A percentile compares a stretch with the other conserved stretches of the same genome.
Evolutionary conservation across 2,797 vertebrate species (phyloP).

Genomic region (Pseudomugil gertrudae): DNA sequence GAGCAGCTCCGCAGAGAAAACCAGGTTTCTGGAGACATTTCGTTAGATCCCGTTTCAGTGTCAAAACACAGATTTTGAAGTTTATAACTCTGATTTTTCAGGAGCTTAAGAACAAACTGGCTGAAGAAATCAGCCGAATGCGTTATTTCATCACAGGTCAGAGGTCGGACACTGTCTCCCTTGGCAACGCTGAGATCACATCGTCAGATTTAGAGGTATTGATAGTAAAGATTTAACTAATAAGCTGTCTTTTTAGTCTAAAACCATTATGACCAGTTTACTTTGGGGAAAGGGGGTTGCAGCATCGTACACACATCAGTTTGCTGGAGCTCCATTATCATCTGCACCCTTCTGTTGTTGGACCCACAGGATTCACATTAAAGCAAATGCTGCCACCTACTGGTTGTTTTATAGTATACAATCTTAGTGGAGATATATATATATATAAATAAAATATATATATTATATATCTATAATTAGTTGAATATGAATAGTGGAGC

Average conservation of each 20-base stretch:
- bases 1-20: slow-evolving; percentile 91
- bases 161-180: slow-evolving; percentile 68
- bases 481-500: too few species aligned
- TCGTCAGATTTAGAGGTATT: slow-evolving; percentile 89
- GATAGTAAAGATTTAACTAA: background rate
- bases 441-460: too few species aligned
- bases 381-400: slow-evolving; percentile 67
- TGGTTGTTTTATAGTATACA: slow-evolving; percentile 37
- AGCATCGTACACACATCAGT: background rate
- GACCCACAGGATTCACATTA: background rate
- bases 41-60: slow-evolving; percentile 2
- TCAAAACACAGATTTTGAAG: background rate
- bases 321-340: slow-evolving; percentile 25
- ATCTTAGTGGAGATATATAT: too few species aligned
- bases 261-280: too few species aligned
- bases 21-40: slow-evolving; percentile 80
- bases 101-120: slow-evolving; percentile 90
- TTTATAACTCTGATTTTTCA: too few species aligned
- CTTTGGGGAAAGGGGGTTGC: too few species aligned
- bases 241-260: background rate
- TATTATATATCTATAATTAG: too few species aligned
- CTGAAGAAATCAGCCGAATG: slow-evolving; percentile 90
- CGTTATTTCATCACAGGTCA: slow-evolving; percentile 88
- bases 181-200: slow-evolving; percentile 74
- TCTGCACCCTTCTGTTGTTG: background rate